Percentiles rank a stretch among this genome's conserved stretches.
Conservation (phyloP, 2,797 vertebrate genomes). For the Myripristis murdjan region DNA sequence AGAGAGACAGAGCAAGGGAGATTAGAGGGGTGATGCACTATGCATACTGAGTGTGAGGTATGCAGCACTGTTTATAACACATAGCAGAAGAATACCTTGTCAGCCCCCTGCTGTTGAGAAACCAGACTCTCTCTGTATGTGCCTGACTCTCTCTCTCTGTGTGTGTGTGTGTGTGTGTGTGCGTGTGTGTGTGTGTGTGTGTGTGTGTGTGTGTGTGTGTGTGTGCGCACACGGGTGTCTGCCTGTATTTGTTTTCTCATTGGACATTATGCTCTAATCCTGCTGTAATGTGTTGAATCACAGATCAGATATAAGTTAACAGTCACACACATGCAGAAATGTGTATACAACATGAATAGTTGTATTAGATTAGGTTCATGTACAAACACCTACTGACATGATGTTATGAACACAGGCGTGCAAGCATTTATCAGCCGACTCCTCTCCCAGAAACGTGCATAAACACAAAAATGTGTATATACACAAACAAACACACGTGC, state of each 20-base stretch:
- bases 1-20: constrained; percentile 55
- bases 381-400: neutral
- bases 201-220: constrained; percentile 41
- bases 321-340: constrained; percentile 53
- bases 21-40: constrained; percentile 60
- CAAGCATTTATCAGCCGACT: constrained; percentile 36
- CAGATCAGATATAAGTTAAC: constrained; percentile 63
- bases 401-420: constrained; percentile 2
- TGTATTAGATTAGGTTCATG: constrained; percentile 4
- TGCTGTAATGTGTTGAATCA: constrained; percentile 60
- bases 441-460: constrained; percentile 23
- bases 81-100: constrained; percentile 63
- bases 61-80: constrained; percentile 65
- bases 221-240: too few species aligned
- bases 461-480: too few species aligned
- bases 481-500: neutral
- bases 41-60: constrained; percentile 74
- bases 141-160: too few species aligned
- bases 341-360: constrained; percentile 8
- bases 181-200: constrained; percentile 30
- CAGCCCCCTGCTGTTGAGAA: constrained; percentile 59
- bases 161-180: too few species aligned
- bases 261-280: constrained; percentile 59
- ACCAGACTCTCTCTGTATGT: constrained; percentile 47
- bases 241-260: too few species aligned